phyloP scores from a whole-genome alignment of 1,140 invertebrate genomes.

The Orius laevigatus region DNA sequence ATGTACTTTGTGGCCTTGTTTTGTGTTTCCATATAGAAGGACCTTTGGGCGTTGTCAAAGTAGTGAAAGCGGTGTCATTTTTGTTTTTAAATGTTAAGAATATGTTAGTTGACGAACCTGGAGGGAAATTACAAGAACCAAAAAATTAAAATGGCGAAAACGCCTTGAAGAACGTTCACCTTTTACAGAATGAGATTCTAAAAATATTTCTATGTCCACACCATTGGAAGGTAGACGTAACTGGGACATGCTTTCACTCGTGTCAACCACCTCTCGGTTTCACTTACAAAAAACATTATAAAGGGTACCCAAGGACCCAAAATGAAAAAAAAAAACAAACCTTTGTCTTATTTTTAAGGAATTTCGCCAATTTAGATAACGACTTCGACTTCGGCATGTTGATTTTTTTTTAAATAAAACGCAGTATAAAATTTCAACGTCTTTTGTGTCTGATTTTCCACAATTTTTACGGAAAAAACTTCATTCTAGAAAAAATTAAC shows the following conservation, averaged over 20 bases:
- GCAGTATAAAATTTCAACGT: neutral
- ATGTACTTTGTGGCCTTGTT: too few relatives aligned
- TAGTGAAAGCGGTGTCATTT: too few relatives aligned
- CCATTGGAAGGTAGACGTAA: too few relatives aligned
- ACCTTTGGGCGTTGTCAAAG: too few relatives aligned
- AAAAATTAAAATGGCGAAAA: neutral
- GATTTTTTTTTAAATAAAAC: slow-evolving; percentile 3
- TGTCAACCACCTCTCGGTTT: slow-evolving; percentile 2
- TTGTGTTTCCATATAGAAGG: too few relatives aligned
- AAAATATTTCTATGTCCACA: too few relatives aligned
- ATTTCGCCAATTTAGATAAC: slow-evolving; percentile 31
- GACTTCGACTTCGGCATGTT: slow-evolving; percentile 32
- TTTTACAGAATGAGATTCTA: too few relatives aligned
- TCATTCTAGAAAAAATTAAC: neutral
- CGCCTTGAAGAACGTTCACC: neutral
- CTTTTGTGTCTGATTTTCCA: neutral
- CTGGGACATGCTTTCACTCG: too few relatives aligned
- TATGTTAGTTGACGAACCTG: neutral
- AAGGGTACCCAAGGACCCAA: neutral
- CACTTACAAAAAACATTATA: slow-evolving; percentile 4
- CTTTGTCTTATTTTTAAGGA: slow-evolving; percentile 33
- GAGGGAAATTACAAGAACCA: neutral
- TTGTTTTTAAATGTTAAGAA: neutral
- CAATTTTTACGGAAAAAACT: neutral
- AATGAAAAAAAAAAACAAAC: slow-evolving; percentile 23